Evolutionary conservation across 30 jellyfish, hydroid and myxozoan species (phyloP), one percentile per base, ranked within the genome.

Genomic region (Pseudorhiza aurosa): DNA sequence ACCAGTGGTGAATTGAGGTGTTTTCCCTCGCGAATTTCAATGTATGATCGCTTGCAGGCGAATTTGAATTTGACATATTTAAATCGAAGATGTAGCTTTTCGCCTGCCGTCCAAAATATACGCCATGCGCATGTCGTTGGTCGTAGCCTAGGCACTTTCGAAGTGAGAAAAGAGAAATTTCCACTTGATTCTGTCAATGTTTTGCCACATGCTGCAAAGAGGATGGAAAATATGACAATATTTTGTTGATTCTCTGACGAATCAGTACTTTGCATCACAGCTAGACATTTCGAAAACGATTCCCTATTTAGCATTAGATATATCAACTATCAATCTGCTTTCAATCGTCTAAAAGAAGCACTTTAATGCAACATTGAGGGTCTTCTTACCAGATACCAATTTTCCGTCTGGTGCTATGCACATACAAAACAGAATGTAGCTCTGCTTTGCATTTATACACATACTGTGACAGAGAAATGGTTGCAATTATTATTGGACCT

Each of bases 41-140:
- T 58, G 68, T 58, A 70, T 2, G 75, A 75, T 25, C 75, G 39
- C 26, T 45, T 69, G 78, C 95, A 83, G 22, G 32, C 36, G 55
- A 68, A 72, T 19, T 64, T 56, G 73, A 83, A 83, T 30, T 60
- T 26, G 39, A 43, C 46, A 14, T 44, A 70, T n/a, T 28, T 55
- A 12, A 83, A 9, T 32, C 12, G 69, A 60, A 83, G 49, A 25
- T 27, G 47, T 31, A 83, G 8, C 68, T 58, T 70, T 51, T 83
- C 95, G 18, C 87, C 87, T 0, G 87, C 81, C 2, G 95, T 60
- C 82, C 95, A 69, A 5, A 60, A 32, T 8, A 83, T 59, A 43
- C 95, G 60, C 95, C 95, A 83, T 0, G 62, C 40, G 59, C 95
- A 83, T 4, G 87, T 69, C 27, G 40, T 14, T 19, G 87, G 82